phyloP scores from a whole-genome alignment of 1,140 invertebrate species.

The Orussus abietinus region DNA sequence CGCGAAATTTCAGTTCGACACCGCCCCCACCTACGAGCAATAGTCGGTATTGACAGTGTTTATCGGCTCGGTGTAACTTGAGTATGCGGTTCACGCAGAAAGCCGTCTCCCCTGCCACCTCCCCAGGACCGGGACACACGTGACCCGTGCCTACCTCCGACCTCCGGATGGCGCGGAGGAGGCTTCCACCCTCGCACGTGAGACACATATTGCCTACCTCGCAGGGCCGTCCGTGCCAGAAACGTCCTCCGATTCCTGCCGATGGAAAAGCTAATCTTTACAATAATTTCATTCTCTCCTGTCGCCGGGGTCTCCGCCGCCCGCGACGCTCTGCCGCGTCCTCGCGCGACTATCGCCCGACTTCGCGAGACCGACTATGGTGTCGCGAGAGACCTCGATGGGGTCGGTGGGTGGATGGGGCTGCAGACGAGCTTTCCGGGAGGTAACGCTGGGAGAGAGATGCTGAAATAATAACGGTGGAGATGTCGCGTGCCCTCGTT shows the following conservation, averaged over 20 bases:
- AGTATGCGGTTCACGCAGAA: slow-evolving; percentile 31
- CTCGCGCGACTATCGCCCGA: too few relatives aligned
- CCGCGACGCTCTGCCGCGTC: too few relatives aligned
- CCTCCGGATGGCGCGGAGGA: slow-evolving; percentile 12
- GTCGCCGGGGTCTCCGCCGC: too few relatives aligned
- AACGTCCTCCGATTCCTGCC: slow-evolving; percentile 1
- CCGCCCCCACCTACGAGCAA: slow-evolving; percentile 18
- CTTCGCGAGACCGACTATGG: too few relatives aligned
- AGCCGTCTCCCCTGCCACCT: slow-evolving; percentile 18
- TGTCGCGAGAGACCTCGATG: too few relatives aligned
- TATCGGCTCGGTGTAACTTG: slow-evolving; percentile 22
- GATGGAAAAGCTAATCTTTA: slow-evolving; percentile 26
- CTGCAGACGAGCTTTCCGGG: too few relatives aligned
- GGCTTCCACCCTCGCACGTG: slow-evolving; percentile 22
- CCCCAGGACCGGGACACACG: slow-evolving; percentile 21
- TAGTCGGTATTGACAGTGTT: slow-evolving; percentile 24
- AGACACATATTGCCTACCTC: slow-evolving; percentile 36
- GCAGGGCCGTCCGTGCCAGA: slow-evolving; percentile 24
- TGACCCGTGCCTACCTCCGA: slow-evolving; percentile 15
- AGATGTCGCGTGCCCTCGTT: too few relatives aligned
- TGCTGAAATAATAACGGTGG: too few relatives aligned
- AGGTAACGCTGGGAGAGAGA: too few relatives aligned
- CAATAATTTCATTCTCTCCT: neutral
- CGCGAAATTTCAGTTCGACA: too few relatives aligned
- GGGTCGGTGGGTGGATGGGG: too few relatives aligned